A percentile compares a stretch with the other conserved stretches of the same genome.
These are phyloP conservation scores for Pachypsylla venusta DNA, from an alignment of 1,140 invertebrate species.

Conservation along the genomic window DNA sequence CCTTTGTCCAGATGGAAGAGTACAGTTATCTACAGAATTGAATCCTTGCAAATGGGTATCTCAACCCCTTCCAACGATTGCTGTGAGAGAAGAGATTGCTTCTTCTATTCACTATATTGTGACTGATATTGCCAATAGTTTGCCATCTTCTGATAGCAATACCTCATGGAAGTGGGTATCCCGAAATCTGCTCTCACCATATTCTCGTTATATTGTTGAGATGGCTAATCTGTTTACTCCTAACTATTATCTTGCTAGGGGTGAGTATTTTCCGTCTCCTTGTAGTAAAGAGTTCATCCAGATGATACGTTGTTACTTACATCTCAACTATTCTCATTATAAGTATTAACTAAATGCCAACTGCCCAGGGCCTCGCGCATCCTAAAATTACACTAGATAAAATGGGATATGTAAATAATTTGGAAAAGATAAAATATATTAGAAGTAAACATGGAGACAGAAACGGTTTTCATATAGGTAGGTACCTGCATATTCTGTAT, in stretches of 20 bases:
- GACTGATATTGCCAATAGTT: conserved; percentile 11
- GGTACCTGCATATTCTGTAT: too few relatives aligned
- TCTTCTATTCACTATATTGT: neutral
- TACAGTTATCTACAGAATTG: conserved; percentile 37
- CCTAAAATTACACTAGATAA: too few relatives aligned
- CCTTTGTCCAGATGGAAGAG: conserved; percentile 65
- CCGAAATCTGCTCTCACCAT: conserved; percentile 11
- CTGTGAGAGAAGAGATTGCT: conserved; percentile 35
- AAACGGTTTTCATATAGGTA: too few relatives aligned
- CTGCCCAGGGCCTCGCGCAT: too few relatives aligned
- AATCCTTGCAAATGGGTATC: conserved; percentile 59
- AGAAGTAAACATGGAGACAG: too few relatives aligned
- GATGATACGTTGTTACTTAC: too few relatives aligned
- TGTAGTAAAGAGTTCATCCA: too few relatives aligned
- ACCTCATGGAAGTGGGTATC: neutral
- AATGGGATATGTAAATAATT: too few relatives aligned
- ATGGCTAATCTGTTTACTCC: conserved; percentile 6
- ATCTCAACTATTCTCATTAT: too few relatives aligned
- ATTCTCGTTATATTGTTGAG: conserved; percentile 11
- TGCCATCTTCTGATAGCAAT: neutral
- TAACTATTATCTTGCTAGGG: conserved; percentile 4
- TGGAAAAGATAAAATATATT: too few relatives aligned
- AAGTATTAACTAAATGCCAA: too few relatives aligned
- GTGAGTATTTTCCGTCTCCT: too few relatives aligned
- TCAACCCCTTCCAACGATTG: conserved; percentile 54